Evolutionary conservation across 2,113 vertebrate species (phyloP).

Genomic region (Puntigrus tetrazona): DNA sequence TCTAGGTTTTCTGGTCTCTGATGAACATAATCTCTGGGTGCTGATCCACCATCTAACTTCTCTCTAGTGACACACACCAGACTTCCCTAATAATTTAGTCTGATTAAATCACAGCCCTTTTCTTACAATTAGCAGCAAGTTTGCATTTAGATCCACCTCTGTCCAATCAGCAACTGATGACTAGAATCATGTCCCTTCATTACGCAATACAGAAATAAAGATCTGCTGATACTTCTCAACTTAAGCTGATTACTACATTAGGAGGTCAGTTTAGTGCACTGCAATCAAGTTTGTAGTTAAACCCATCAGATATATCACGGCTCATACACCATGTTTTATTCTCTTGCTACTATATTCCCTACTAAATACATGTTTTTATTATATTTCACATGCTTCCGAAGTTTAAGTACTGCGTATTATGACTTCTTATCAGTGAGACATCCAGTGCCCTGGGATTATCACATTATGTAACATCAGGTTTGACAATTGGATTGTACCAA

Average conservation of each 20-base stretch:
- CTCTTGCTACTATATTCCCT: background rate
- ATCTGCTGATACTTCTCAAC: background rate
- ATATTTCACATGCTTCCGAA: background rate
- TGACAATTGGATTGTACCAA: constrained; percentile 14
- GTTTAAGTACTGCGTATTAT: background rate
- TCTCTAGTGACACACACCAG: background rate
- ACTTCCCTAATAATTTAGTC: background rate
- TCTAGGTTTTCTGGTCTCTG: too few species aligned
- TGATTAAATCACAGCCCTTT: background rate
- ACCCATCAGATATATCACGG: background rate
- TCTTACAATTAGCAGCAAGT: background rate
- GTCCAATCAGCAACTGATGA: background rate
- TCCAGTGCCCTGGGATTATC: constrained; percentile 5
- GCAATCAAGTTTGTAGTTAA: background rate
- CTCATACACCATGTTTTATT: background rate
- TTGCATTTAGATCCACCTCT: background rate
- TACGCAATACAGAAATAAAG: background rate
- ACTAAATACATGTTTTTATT: background rate
- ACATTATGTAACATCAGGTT: constrained; percentile 4
- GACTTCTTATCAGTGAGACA: constrained; percentile 1
- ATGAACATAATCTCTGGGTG: too few species aligned
- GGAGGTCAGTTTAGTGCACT: background rate
- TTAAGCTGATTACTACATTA: constrained; percentile 5
- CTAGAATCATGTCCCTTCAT: background rate
- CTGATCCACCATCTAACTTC: too few species aligned